A percentile compares a stretch with the other conserved stretches of the same genome.
Conservation (phyloP, 2,888 invertebrate genomes). For the Patella caerulea region DNA sequence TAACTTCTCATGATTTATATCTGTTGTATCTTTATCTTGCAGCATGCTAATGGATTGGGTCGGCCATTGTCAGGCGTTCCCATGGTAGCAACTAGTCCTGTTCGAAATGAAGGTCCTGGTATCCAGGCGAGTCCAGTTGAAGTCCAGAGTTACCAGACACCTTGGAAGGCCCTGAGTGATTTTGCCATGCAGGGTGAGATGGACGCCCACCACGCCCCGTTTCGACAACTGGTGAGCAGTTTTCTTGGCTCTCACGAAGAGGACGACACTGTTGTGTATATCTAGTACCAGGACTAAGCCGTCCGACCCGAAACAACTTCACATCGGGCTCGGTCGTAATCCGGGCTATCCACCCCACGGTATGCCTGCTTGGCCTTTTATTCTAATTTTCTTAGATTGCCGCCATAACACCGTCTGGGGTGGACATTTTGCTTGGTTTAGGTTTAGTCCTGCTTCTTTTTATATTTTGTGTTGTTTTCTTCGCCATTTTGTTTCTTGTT, state of each 20-base stretch:
- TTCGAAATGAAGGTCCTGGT: constrained; percentile 72
- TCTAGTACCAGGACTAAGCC: constrained; percentile 59
- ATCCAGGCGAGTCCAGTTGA: constrained; percentile 81
- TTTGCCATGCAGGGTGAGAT: constrained; percentile 95
- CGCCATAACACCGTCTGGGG: constrained; percentile 10
- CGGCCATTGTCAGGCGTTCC: constrained; percentile 97
- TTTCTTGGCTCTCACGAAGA: constrained; percentile 63
- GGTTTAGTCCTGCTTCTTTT: constrained; percentile 11
- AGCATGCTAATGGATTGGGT: constrained; percentile 84
- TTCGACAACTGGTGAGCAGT: constrained; percentile 92
- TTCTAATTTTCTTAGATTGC: constrained; percentile 27
- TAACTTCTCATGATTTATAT: no score
- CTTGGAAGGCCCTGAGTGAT: constrained; percentile 95
- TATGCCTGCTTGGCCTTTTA: constrained; percentile 39
- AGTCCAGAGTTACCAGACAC: constrained; percentile 91
- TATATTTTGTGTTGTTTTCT: constrained; percentile 17
- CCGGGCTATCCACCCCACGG: background rate
- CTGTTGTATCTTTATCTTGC: constrained; percentile 55
- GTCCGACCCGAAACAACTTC: constrained; percentile 28
- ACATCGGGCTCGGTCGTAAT: constrained; percentile 33
- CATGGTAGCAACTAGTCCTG: constrained; percentile 92
- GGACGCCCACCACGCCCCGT: constrained; percentile 89
- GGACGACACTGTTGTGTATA: constrained; percentile 66
- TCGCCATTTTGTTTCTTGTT: background rate
- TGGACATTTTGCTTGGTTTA: background rate